These are phyloP conservation scores for Paratilapia polleni DNA, from an alignment of 2,113 vertebrate species.

Conservation along the genomic window DNA sequence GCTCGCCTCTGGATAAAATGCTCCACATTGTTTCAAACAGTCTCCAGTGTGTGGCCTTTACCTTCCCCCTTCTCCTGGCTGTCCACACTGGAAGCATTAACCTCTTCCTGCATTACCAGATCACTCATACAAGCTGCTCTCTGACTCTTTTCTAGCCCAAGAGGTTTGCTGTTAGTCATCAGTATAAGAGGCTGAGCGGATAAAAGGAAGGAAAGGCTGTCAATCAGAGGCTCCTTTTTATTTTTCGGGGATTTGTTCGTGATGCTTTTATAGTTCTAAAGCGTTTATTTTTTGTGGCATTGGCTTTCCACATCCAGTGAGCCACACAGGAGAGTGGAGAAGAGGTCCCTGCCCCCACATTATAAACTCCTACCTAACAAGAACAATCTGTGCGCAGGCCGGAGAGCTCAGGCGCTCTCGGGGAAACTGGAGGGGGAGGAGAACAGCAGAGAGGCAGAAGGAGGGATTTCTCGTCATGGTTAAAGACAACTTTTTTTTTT, in stretches of 20 bases:
- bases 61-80: constrained; percentile 11
- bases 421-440: constrained; percentile 60
- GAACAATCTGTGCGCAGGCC: constrained; percentile 88
- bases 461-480: constrained; percentile 66
- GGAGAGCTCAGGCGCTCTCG: constrained; percentile 57
- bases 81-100: constrained; percentile 75
- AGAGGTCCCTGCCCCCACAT: constrained; percentile 72
- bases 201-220: background rate
- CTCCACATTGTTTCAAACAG: constrained; percentile 42
- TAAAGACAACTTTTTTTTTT: constrained; percentile 29
- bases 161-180: constrained; percentile 19
- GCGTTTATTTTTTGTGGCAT: background rate
- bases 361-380: constrained; percentile 84
- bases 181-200: background rate
- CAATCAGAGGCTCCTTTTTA: background rate
- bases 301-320: constrained; percentile 13
- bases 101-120: constrained; percentile 66
- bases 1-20: constrained; percentile 39
- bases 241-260: background rate
- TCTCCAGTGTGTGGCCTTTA: background rate
- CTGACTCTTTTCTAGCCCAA: constrained; percentile 8
- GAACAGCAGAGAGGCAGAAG: constrained; percentile 54
- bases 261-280: background rate
- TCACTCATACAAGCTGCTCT: constrained; percentile 29
- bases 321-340: constrained; percentile 34